Base-by-base conservation (phyloP, 2,113 vertebrate genomes). In the Centropristis striata region DNA sequence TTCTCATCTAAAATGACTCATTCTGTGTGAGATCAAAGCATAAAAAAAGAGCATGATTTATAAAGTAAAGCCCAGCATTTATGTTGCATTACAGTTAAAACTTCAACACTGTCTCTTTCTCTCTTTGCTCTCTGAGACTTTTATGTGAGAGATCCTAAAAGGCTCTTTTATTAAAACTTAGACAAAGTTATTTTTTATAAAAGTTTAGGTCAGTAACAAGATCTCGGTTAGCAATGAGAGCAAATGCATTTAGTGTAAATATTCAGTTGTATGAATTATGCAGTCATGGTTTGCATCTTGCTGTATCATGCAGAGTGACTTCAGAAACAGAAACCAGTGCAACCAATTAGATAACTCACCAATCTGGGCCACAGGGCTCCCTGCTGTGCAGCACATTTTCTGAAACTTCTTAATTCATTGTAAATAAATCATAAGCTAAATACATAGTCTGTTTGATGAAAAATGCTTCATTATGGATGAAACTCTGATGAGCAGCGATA, bases 401-500 rank as follows among this genome's bases (percentile, higher is more conserved):
- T 55, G 42, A 83, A 66, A 66, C 23, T 28, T 14, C 61, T 72
- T 72, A 76, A 76, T 78, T 75, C 44, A 60, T 36, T 41, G 65
- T 88, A 63, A 86, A 89, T 90, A 84, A 88, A 84, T 82, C 41
- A 91, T 72, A 51, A 78, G 42, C 37, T 66, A 41, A 81, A 84
- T 82, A 47, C 61, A 80, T 73, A 86, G 55, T 88, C 84, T 82
- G 73, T 91, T 90, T 90, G 78, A 88, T 84, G 68, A 64, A 74
- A 74, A 79, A 44, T 55, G 23, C 41, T 11, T 65, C 32, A 46
- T 86, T 79, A 69, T 25, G 18, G 16, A 83, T 65, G 8, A 81
- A 85, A 78, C 36, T 72, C 68, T 84, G 41, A 83, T 82, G 41
- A 70, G 50, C 25, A 5, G 5, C 58, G 55, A 74, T 41, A 0